Conservation (phyloP, 2,113 vertebrate species). For the Empidonax alnorum region DNA sequence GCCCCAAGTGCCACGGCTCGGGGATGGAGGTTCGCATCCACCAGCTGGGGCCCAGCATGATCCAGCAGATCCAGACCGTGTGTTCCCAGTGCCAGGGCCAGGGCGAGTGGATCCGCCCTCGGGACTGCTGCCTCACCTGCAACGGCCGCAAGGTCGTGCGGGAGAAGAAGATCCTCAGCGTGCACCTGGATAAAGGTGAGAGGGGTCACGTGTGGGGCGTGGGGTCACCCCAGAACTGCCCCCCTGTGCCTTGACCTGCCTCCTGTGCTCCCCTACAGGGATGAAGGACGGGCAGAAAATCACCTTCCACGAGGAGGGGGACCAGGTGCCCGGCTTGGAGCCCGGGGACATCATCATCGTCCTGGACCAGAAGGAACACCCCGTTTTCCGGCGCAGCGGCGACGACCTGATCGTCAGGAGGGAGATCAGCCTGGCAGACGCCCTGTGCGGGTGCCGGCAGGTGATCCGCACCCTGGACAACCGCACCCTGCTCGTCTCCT, state of each 20-base stretch:
- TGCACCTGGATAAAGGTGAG: slow-evolving; percentile 74
- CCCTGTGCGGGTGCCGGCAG: slow-evolving; percentile 69
- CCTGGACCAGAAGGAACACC: slow-evolving; percentile 71
- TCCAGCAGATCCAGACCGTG: slow-evolving; percentile 71
- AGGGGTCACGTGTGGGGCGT: accelerated
- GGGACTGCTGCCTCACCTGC: slow-evolving; percentile 68
- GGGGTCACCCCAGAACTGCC: accelerated
- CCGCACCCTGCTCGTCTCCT: slow-evolving; percentile 63
- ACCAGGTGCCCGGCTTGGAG: slow-evolving; percentile 66
- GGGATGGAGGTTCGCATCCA: slow-evolving; percentile 76
- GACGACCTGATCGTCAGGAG: slow-evolving; percentile 56
- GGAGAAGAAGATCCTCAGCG: slow-evolving; percentile 71
- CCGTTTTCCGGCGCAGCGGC: slow-evolving; percentile 37
- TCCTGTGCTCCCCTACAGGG: accelerated
- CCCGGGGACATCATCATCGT: slow-evolving; percentile 68
- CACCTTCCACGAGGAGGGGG: slow-evolving; percentile 72
- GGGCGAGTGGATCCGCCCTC: slow-evolving; percentile 63
- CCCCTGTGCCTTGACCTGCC: accelerated
- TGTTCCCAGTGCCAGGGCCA: slow-evolving; percentile 73
- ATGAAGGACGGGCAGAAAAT: slow-evolving; percentile 75
- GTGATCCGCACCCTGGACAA: slow-evolving; percentile 68
- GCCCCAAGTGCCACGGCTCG: slow-evolving; percentile 85
- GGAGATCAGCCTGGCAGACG: slow-evolving; percentile 68
- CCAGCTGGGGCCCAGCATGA: slow-evolving; percentile 61
- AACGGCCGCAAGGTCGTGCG: slow-evolving; percentile 68